These are phyloP conservation scores for Lysandra coridon DNA, from an alignment of 2,888 invertebrate genomes.

Conservation along the genomic window DNA sequence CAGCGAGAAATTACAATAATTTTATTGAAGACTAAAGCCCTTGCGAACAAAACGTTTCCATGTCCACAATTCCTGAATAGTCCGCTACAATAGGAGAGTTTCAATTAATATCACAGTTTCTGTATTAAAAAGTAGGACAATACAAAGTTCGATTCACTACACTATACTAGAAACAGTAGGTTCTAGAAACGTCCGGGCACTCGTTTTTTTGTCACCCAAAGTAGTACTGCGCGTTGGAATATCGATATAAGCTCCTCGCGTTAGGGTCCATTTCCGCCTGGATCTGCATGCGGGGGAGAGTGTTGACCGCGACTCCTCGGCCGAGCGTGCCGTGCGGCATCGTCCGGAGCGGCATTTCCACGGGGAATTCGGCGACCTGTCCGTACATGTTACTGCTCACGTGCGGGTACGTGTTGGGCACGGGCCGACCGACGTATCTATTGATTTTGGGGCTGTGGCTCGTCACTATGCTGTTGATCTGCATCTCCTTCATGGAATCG, in stretches of 20 bases:
- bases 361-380: conserved; percentile 74
- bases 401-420: conserved; percentile 75
- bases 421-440: conserved; percentile 73
- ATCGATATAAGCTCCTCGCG: conserved; percentile 83
- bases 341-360: conserved; percentile 77
- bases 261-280: conserved; percentile 76
- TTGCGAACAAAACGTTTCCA: conserved; percentile 47
- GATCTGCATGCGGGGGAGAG: conserved; percentile 68
- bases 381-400: conserved; percentile 78
- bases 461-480: conserved; percentile 65
- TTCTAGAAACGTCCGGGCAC: conserved; percentile 77
- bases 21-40: conserved; percentile 13
- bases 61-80: conserved; percentile 62
- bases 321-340: conserved; percentile 74
- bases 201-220: conserved; percentile 87
- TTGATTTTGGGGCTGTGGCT: conserved; percentile 71
- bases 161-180: conserved; percentile 80
- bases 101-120: conserved; percentile 80
- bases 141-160: conserved; percentile 70
- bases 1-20: conserved; percentile 29
- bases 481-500: conserved; percentile 72
- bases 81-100: conserved; percentile 67
- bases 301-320: conserved; percentile 73
- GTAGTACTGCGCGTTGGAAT: conserved; percentile 85
- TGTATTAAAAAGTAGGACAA: conserved; percentile 76